Evolutionary conservation across 2,797 vertebrate species (phyloP), one percentile per base, ranked within the genome.

Genomic region (Gymnoscopelus braueri): DNA sequence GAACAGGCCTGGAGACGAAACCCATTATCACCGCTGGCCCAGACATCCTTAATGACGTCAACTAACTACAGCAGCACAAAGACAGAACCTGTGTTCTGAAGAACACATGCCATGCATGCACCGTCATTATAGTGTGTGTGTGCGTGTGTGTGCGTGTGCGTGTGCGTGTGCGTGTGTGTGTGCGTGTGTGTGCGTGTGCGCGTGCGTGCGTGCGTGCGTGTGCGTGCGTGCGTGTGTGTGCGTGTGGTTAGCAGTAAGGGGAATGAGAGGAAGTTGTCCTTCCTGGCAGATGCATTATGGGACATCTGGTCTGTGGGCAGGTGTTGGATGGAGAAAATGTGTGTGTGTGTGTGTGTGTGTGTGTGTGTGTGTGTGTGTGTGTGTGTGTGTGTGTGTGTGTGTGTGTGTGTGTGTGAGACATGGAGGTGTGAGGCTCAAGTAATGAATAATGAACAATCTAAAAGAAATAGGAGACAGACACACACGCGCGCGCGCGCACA

Each of bases 11-110:
- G 47, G 63, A 70, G 78, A 71, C 77, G 63, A 85, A 54, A 65
- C 75, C 88, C 71, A 88, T 90, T 91, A 90, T 87, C 87, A 78
- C 75, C 6, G 64, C 83, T 13, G 23, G 80, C 80, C 76, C 80
- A 78, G 76, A 78, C 81, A 77, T 32, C 15, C 58, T 7, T 44
- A 1, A 10, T 44, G 39, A 44, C 39, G 39, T 44, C 39, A 44
- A 10, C 39, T 44, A 3, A 44, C 39, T 19, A 19, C 39, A 10
- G 39, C 8, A 44, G 39, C 39, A 44, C 39, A 10, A 9, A 9
- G 39, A 8, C 39, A 44, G 39, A 44, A 44, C 9, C 35, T 39
- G 35, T 7, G 35, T 39, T 39, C 35, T 39, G 35, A 39, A 39
- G 35, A 39, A 39, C 7, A 39, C 35, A 39, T 39, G 35, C 35